These are phyloP conservation scores for Neosilurus hyrtlii DNA, from an alignment of 2,797 vertebrate genomes.

Conservation along the genomic window DNA sequence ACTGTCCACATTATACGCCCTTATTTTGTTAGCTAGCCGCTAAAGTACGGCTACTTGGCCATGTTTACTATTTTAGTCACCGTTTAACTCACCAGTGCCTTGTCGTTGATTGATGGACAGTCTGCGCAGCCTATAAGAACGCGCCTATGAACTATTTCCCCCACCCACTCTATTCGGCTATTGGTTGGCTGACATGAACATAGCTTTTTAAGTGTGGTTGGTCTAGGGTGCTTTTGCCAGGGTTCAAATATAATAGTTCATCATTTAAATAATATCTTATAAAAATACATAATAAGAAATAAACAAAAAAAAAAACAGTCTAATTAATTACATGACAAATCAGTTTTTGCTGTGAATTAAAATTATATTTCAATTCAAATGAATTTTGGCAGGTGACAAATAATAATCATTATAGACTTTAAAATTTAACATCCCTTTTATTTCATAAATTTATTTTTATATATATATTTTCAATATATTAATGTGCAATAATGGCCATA, in stretches of 20 bases:
- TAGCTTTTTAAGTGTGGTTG: conserved; percentile 6
- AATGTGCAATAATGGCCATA: too few relatives aligned
- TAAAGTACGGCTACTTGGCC: not conserved
- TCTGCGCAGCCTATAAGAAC: not conserved
- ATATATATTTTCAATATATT: too few relatives aligned
- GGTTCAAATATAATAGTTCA: not conserved
- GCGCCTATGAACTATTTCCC: not conserved
- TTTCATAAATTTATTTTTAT: too few relatives aligned
- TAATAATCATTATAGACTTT: too few relatives aligned
- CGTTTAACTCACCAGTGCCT: conserved; percentile 22
- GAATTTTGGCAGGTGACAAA: too few relatives aligned
- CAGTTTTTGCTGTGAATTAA: too few relatives aligned
- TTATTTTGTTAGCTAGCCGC: not conserved
- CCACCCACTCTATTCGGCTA: not conserved
- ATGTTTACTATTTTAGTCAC: not conserved
- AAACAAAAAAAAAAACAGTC: too few relatives aligned
- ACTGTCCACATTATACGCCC: not conserved
- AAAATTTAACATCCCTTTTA: too few relatives aligned
- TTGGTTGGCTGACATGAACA: conserved; percentile 20
- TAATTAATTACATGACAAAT: too few relatives aligned
- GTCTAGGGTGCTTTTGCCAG: not conserved
- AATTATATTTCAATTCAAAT: too few relatives aligned
- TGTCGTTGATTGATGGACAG: conserved; percentile 9
- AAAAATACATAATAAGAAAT: too few relatives aligned
- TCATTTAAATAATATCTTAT: not conserved